phyloP scores from a whole-genome alignment of 2,797 vertebrate species.

The Thunnus albacares region DNA sequence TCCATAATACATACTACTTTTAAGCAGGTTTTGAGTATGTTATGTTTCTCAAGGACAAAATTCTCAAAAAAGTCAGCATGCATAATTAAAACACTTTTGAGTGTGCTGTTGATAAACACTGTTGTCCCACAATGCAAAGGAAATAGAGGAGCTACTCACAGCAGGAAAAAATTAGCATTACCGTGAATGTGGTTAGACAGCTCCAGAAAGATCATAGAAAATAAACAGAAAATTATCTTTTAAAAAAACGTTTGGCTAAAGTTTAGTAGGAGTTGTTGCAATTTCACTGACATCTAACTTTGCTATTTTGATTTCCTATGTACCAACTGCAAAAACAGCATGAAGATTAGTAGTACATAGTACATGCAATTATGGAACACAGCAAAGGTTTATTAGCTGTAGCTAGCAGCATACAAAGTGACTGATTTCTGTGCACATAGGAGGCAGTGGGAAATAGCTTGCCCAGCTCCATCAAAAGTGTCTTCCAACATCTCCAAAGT shows the following conservation, averaged over 20 bases:
- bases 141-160: slow-evolving; percentile 27
- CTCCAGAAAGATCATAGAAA: slow-evolving; percentile 16
- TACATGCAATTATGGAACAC: background rate
- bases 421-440: background rate
- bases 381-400: background rate
- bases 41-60: background rate
- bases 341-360: background rate
- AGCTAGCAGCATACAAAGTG: background rate
- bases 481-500: background rate
- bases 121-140: slow-evolving; percentile 21
- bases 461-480: background rate
- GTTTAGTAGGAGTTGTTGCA: slow-evolving; percentile 13
- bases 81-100: background rate
- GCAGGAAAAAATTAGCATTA: slow-evolving; percentile 39
- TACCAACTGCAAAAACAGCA: background rate
- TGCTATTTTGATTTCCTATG: background rate
- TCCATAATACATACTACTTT: background rate
- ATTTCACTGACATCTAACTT: slow-evolving; percentile 1
- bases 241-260: slow-evolving; percentile 17
- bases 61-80: background rate
- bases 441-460: background rate
- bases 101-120: background rate
- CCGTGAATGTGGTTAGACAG: slow-evolving; percentile 26
- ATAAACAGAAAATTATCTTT: slow-evolving; percentile 29
- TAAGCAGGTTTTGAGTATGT: background rate